Base-by-base conservation (phyloP, 2,113 vertebrate genomes). In the Pseudorectes ferrugineus region DNA sequence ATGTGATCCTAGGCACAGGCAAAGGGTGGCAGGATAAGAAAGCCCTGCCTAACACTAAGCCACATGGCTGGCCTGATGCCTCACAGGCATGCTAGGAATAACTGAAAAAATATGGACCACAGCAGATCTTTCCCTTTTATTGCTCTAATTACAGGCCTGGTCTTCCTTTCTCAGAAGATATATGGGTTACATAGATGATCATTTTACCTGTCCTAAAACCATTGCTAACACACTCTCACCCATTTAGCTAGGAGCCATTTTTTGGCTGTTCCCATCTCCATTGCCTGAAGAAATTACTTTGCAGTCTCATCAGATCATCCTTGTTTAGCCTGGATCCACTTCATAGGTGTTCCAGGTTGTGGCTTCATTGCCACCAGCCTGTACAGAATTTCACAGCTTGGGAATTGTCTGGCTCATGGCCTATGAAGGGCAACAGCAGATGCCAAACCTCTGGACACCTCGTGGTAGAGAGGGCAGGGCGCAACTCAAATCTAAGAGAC, bases 51-150 rank as follows among this genome's bases (percentile, higher is more conserved):
- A n/a, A 20, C 2, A 1, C 55, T 12, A 48, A 59, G 62, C 52
- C 2, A 0, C 10, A 2, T 14, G 38, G n/a, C 40, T 0, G 0
- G 28, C 70, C 71, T 42, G 48, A 35, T 0, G 0, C 42, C 20
- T 54, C 42, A 59, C 25, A 76, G 54, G 13, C 63, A 18, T 0
- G 0, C 38, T 26, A n/a, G 55, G 35, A 91, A 55, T 40, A 33
- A 38, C 68, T 67, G 43, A 46, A 61, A 81, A 85, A 63, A 23
- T 3, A 71, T 3, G 31, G 52, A 68, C 40, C 48, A 36, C n/a
- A 36, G 70, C 43, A 59, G 35, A 46, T 63, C 61, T 59, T 81
- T 45, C 67, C 36, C 49, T 31, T 75, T 71, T 79, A 23, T 40
- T 91, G 58, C 33, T 73, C 38, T 83, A 86, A 0, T 76, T 86